Percentiles rank a stretch among this genome's conserved stretches.
phyloP scores from a whole-genome alignment of 2,888 invertebrate genomes.

The Meandrusa payeni region DNA sequence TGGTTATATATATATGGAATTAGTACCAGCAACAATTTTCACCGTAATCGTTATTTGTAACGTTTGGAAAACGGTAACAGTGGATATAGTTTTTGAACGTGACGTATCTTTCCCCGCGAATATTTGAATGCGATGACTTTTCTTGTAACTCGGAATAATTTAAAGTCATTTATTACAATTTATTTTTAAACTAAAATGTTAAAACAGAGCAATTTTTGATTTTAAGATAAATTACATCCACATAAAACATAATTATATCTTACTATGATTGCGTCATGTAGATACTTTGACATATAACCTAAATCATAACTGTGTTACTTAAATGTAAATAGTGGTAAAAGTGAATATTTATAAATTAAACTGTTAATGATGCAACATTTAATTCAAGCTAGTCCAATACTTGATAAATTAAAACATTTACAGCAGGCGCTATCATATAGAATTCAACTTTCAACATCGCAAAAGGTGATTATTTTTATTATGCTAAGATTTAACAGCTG shows the following conservation, averaged over 20 bases:
- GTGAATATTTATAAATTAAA: conserved; percentile 17
- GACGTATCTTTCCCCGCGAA: conserved; percentile 12
- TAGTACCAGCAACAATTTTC: too few relatives aligned
- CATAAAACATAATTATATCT: conserved; percentile 2
- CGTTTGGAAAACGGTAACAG: too few relatives aligned
- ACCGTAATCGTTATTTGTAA: too few relatives aligned
- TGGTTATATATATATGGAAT: too few relatives aligned
- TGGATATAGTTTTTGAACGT: conserved; percentile 5
- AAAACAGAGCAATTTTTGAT: background rate
- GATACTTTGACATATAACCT: conserved; percentile 48
- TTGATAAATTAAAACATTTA: conserved; percentile 78
- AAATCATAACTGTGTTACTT: conserved; percentile 23
- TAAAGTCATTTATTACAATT: too few relatives aligned
- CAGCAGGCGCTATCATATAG: conserved; percentile 69
- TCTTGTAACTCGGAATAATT: too few relatives aligned
- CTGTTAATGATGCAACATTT: conserved; percentile 64
- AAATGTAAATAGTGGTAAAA: conserved; percentile 23
- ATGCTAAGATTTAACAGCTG: conserved; percentile 10
- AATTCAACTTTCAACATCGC: conserved; percentile 83
- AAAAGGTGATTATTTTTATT: conserved; percentile 79
- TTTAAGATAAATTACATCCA: background rate
- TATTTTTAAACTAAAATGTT: too few relatives aligned
- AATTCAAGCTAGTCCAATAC: conserved; percentile 77
- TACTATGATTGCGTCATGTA: conserved; percentile 24
- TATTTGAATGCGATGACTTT: conserved; percentile 5